These are phyloP conservation scores for Acrobasis consociella DNA, from an alignment of 2,888 invertebrate genomes.

Conservation along the genomic window DNA sequence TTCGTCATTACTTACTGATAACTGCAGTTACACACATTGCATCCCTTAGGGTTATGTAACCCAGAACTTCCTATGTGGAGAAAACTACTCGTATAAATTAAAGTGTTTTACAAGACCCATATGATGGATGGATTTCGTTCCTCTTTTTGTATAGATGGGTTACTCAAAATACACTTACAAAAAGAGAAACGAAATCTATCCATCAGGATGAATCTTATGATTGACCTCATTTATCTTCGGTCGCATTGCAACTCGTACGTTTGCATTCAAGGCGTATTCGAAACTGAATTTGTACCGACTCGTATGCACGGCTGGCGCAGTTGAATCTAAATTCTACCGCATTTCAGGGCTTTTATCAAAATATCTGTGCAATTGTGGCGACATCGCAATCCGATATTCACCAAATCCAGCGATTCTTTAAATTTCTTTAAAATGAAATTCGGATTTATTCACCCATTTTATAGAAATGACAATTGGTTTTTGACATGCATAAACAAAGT, in stretches of 20 bases:
- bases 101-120: too few species aligned
- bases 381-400: conserved; percentile 11
- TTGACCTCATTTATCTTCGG: conserved; percentile 23
- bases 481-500: too few species aligned
- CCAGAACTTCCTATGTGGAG: too few species aligned
- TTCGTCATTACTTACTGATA: too few species aligned
- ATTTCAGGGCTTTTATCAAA: conserved; percentile 18
- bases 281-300: conserved; percentile 20
- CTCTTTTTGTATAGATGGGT: neutral
- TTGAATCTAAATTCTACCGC: conserved; percentile 15
- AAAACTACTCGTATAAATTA: too few species aligned
- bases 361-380: conserved; percentile 15
- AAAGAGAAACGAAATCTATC: conserved; percentile 14
- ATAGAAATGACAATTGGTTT: neutral
- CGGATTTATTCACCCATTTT: neutral
- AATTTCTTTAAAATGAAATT: conserved; percentile 24
- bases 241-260: conserved; percentile 12
- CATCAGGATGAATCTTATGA: conserved; percentile 20
- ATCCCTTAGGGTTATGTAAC: too few species aligned
- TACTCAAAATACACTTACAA: neutral
- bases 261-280: conserved; percentile 8
- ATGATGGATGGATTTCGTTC: neutral
- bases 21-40: too few species aligned
- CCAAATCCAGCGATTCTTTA: conserved; percentile 15
- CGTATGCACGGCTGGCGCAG: conserved; percentile 5